Conservation (phyloP, 2,113 vertebrate species). For the Nothobranchius kuhntae region DNA sequence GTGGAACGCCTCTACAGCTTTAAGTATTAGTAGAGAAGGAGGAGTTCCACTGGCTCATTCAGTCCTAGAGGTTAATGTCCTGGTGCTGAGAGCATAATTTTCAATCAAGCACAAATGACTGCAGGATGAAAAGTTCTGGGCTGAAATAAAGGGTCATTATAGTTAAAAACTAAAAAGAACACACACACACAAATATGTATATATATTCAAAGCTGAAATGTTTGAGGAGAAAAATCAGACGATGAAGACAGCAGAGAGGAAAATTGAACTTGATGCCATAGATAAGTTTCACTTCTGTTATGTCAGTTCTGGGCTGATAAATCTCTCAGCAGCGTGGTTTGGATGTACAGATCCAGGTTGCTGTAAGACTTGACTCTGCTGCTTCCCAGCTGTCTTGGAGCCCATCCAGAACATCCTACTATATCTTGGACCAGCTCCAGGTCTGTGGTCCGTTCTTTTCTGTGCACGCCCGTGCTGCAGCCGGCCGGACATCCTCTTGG, state of each 20-base stretch:
- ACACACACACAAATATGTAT: neutral
- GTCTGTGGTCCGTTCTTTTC: constrained; percentile 39
- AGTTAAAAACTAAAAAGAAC: neutral
- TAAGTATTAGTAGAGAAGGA: constrained; percentile 26
- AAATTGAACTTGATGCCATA: constrained; percentile 27
- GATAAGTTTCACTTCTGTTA: constrained; percentile 46
- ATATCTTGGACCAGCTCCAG: constrained; percentile 72
- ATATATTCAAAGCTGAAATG: neutral
- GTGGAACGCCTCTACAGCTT: constrained; percentile 34
- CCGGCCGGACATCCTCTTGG: constrained; percentile 65
- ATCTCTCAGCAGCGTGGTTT: constrained; percentile 67
- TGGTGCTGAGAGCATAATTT: constrained; percentile 43
- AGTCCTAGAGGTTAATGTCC: constrained; percentile 38
- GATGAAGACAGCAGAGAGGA: constrained; percentile 1
- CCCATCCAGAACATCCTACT: constrained; percentile 71
- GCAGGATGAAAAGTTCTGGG: constrained; percentile 12
- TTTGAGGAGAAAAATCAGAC: constrained; percentile 8
- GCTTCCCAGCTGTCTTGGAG: constrained; percentile 75
- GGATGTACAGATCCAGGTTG: constrained; percentile 64
- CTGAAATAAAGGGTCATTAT: constrained; percentile 8
- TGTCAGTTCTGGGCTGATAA: constrained; percentile 60
- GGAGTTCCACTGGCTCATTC: constrained; percentile 17
- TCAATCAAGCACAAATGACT: constrained; percentile 31
- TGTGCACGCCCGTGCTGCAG: constrained; percentile 39
- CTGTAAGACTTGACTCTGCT: constrained; percentile 69